Evolutionary conservation across 2,113 vertebrate genomes (phyloP), one percentile per base, ranked within the genome.

Genomic region (Centropus unirufus): DNA sequence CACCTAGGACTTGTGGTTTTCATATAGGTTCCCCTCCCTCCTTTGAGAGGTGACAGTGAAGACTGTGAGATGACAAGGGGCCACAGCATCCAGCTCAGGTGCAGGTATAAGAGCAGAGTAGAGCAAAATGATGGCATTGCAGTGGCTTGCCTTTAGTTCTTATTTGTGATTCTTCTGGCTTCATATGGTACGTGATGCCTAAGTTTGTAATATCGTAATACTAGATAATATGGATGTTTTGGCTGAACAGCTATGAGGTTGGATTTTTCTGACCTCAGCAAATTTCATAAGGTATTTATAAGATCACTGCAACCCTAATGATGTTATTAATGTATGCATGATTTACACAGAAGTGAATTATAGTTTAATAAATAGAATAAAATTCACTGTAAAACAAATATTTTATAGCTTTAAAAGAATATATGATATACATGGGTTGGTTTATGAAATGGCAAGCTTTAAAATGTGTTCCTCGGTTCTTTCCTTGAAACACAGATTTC

Each of bases 311-410:
- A 74, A 81, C 15, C 29, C 8, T 62, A 80, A 83, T 55, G 39
- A 15, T 59, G 9, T 70, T 74, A 70, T 92, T 89, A 75, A 87
- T 87, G 64, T 76, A 59, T 34, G 6, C 10, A 40, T 34, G 15
- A 58, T 74, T 26, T 2, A 39, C 14, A 58, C 8, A 62, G 34
- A 64, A 77, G 7, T 76, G 85, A 95, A 59, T 80, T 74, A 34
- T 30, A 51, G 59, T 51, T 42, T 36, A 92, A 95, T 88, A 96
- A 90, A 96, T 42, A 94, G n/a, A 86, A 86, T 46, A 58, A 90
- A 88, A 77, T 73, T 24, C 40, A 18, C 36, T 14, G 46, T 73
- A 59, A 85, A 94, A 14, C 69, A 63, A 83, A 89, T 73, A 19
- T 22, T 62, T 93, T 92, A 62, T 74, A 39, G 59, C 29, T 80